Conservation (phyloP, 2,797 vertebrate species). For the Chromobotia macracanthus region DNA sequence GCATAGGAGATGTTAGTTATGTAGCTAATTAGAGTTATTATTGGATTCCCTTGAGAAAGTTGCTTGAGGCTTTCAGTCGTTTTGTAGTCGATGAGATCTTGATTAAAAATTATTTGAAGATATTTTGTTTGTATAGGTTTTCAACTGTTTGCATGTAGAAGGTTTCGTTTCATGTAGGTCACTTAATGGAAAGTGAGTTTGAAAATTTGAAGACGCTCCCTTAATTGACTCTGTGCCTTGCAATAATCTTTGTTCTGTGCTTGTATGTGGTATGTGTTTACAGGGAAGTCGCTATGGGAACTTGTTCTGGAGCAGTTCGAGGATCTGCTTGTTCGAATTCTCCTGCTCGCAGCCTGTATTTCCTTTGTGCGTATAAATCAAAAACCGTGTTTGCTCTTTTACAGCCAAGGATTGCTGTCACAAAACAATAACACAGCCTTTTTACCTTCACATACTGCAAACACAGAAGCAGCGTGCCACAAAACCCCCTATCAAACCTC, state of each 20-base stretch:
- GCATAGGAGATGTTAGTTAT: conserved; percentile 32
- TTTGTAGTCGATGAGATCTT: conserved; percentile 14
- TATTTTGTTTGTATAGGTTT: conserved; percentile 5
- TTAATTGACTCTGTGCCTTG: background rate
- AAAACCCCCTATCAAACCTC: background rate
- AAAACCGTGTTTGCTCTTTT: background rate
- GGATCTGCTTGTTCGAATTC: conserved; percentile 80
- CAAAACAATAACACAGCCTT: conserved; percentile 5
- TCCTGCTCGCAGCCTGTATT: conserved; percentile 81
- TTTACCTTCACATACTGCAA: conserved; percentile 2
- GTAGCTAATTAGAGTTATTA: conserved; percentile 50
- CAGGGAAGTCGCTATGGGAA: conserved; percentile 82
- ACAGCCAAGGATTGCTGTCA: conserved; percentile 1
- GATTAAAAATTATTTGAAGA: conserved; percentile 20
- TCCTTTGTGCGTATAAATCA: conserved; percentile 77
- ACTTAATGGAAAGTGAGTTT: conserved; percentile 15
- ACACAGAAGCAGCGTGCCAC: background rate
- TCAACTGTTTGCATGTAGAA: background rate
- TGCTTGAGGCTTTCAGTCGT: background rate
- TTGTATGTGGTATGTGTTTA: conserved; percentile 36
- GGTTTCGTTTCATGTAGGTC: conserved; percentile 2
- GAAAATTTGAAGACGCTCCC: conserved; percentile 28
- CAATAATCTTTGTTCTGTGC: background rate
- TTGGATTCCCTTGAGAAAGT: conserved; percentile 34
- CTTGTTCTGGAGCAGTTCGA: conserved; percentile 83